phyloP scores from a whole-genome alignment of 2,888 invertebrate genomes.

The Parnassius mnemosyne region DNA sequence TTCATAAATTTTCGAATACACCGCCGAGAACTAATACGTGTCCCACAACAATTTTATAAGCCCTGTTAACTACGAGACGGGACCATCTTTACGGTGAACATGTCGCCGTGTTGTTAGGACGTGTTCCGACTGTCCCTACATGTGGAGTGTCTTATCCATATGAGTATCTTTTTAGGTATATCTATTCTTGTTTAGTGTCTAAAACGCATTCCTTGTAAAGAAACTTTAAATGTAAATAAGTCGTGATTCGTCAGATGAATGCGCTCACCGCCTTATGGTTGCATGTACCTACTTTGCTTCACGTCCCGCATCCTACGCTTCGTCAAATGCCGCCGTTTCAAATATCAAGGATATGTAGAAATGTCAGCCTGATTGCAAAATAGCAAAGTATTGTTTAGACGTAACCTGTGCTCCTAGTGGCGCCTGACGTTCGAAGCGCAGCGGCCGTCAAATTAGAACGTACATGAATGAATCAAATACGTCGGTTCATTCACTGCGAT shows the following conservation, averaged over 20 bases:
- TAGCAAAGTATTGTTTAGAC: conserved; percentile 54
- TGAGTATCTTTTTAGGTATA: too few species aligned
- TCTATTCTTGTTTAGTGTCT: not conserved
- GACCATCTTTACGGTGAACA: conserved; percentile 21
- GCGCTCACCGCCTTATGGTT: not conserved
- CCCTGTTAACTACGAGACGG: conserved; percentile 8
- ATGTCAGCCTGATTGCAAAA: conserved; percentile 70
- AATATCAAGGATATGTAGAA: conserved; percentile 78
- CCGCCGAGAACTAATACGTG: conserved; percentile 4
- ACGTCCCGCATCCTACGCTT: conserved; percentile 67
- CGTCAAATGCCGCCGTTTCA: conserved; percentile 64
- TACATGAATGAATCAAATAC: conserved; percentile 2
- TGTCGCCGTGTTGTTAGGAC: conserved; percentile 15
- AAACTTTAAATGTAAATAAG: not conserved
- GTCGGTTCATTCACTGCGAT: not conserved
- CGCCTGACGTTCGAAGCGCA: conserved; percentile 36
- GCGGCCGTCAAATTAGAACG: conserved; percentile 16
- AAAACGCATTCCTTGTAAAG: not conserved
- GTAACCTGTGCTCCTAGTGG: conserved; percentile 47
- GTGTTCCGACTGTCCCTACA: conserved; percentile 14
- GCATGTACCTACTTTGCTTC: conserved; percentile 35
- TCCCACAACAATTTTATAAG: conserved; percentile 13
- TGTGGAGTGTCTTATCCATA: conserved; percentile 6
- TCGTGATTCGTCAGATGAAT: conserved; percentile 19
- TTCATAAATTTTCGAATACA: conserved; percentile 20